Base-by-base conservation (phyloP, 2,113 vertebrate genomes). In the Solea solea region DNA sequence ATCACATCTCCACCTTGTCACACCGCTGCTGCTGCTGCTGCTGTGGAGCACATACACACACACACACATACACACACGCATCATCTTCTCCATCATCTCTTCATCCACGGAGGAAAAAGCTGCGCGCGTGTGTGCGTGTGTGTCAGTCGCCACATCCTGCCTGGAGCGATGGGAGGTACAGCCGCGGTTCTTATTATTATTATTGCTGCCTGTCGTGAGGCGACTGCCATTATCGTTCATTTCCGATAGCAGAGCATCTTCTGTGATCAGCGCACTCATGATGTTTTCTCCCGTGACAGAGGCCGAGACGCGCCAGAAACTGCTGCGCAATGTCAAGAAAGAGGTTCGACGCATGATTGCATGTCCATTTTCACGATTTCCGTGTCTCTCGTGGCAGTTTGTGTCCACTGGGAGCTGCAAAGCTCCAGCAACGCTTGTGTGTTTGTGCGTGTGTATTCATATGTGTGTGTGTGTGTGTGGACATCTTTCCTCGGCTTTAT, bases 271-370 rank as follows among this genome's bases (percentile, higher is more conserved):
- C 53, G 55, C 53, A 64, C 41, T 80, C 68, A 81, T 73, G 15
- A 68, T 91, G 82, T 93, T 80, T 90, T 89, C 76, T 89, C 72
- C 40, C 21, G 60, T 89, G 86, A 86, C 93, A 96, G 96, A 96
- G 81, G 93, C 93, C 63, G 96, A 97, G 93, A 97, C 95, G 85
- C 94, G 96, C 48, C 96, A 98, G 94, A 94, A 94, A 82, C 87
- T 97, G 90, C 94, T 97, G 91, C 95, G 95, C 91, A 96, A 93
- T 66, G 96, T 96, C 68, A 97, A 97, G 92, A 97, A 98, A 91
- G 96, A 98, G 96, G 96, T 96, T 69, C 69, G 94, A 90, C 69
- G 57, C 13, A 8, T 80, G 72, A 45, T 40, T 57, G 15, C 13
- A 15, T 56, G 3, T 15, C 5, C 5, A 40, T 39, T 9, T 21